phyloP scores from a whole-genome alignment of 2,113 vertebrate species.

The Saccopteryx bilineata region DNA sequence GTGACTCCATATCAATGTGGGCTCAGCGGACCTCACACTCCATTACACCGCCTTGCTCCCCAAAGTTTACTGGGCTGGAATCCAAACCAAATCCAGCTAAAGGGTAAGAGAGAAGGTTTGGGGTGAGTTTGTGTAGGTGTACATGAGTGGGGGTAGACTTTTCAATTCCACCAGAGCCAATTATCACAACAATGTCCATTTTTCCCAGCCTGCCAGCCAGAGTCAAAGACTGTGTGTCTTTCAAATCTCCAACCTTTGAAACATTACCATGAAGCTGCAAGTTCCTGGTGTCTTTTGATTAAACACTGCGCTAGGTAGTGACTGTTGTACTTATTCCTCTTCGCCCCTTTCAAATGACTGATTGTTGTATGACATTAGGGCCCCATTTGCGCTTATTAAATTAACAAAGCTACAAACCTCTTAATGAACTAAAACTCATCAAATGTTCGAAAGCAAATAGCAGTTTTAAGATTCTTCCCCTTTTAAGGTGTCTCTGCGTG shows the following conservation, averaged over 20 bases:
- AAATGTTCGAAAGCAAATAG: conserved; percentile 87
- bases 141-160: not conserved
- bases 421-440: conserved; percentile 88
- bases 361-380: conserved; percentile 88
- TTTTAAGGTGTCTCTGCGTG: conserved; percentile 71
- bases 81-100: not conserved
- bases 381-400: conserved; percentile 86
- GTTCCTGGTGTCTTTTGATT: conserved; percentile 86
- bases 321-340: conserved; percentile 83
- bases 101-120: not conserved
- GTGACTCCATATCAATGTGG: not conserved
- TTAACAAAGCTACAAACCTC: conserved; percentile 87
- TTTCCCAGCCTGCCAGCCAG: conserved; percentile 67
- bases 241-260: conserved; percentile 83
- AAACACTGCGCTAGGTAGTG: conserved; percentile 87
- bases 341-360: conserved; percentile 85
- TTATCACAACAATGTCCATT: conserved; percentile 79
- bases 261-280: conserved; percentile 81
- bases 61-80: not conserved
- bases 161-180: conserved; percentile 78
- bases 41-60: not conserved
- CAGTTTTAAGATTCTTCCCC: conserved; percentile 74
- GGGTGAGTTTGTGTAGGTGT: no score
- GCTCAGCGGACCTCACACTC: not conserved
- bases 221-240: conserved; percentile 80